phyloP scores from a whole-genome alignment of 2,888 invertebrate species.

The Drosophila rellima region DNA sequence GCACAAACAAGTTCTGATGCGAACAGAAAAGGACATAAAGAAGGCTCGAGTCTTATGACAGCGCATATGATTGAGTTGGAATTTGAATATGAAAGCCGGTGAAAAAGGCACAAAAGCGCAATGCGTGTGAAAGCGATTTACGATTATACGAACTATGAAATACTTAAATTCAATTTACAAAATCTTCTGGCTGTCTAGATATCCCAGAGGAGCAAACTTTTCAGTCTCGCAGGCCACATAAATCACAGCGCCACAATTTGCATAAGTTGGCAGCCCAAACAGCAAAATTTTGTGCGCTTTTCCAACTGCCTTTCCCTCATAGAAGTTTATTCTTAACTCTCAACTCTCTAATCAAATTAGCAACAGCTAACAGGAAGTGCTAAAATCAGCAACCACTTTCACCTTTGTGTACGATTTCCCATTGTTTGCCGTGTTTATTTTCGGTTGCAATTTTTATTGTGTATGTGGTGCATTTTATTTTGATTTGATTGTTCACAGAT shows the following conservation, averaged over 20 bases:
- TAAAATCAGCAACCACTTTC: slow-evolving; percentile 64
- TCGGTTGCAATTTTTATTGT: slow-evolving; percentile 48
- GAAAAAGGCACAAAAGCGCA: slow-evolving; percentile 58
- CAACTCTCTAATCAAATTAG: slow-evolving; percentile 83
- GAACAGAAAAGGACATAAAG: slow-evolving; percentile 33
- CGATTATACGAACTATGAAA: slow-evolving; percentile 16
- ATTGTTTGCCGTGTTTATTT: slow-evolving; percentile 58
- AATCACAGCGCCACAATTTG: slow-evolving; percentile 65
- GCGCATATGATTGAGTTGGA: slow-evolving; percentile 68
- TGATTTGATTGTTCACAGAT: slow-evolving; percentile 75
- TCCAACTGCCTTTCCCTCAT: slow-evolving; percentile 13
- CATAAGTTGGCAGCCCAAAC: slow-evolving; percentile 72
- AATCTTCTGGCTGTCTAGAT: slow-evolving; percentile 24
- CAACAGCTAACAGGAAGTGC: slow-evolving; percentile 82
- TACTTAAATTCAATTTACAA: slow-evolving; percentile 55
- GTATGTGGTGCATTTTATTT: slow-evolving; percentile 71
- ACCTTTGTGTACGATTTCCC: slow-evolving; percentile 26
- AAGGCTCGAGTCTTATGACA: slow-evolving; percentile 60
- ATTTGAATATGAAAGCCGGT: slow-evolving; percentile 55
- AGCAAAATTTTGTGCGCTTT: slow-evolving; percentile 49
- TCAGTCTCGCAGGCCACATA: slow-evolving; percentile 39
- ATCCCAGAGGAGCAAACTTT: slow-evolving; percentile 60
- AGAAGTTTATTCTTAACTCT: slow-evolving; percentile 18
- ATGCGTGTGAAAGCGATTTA: slow-evolving; percentile 65
- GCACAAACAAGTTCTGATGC: slow-evolving; percentile 60